Base-by-base conservation (phyloP, 2,888 invertebrate genomes). In the Polydrusus pterygomalis region DNA sequence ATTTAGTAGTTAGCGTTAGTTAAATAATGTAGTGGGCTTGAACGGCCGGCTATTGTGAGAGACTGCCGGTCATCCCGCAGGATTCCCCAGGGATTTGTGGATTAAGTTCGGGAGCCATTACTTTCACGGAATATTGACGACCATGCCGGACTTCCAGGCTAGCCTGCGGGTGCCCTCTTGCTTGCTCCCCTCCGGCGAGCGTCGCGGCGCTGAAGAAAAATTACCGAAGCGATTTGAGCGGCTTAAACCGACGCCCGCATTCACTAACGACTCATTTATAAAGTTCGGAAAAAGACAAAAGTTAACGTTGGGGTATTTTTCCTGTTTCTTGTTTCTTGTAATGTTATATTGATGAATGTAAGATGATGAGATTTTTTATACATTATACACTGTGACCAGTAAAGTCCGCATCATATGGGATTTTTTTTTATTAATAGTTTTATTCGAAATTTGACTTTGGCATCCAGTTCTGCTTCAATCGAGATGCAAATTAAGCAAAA, bases 1-100 rank as follows among this genome's bases (percentile, higher is more conserved):
- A 87, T 87, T 87, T 86, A 87, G 85, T 85, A 85, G 86, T 87
- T 86, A 86, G 86, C 84, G 83, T 83, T 81, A 85, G 86, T 85
- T 87, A 87, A 87, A 87, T 87, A 87, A 87, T 87, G 86, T 85
- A 87, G 84, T 83, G 81, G 81, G 82, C 79, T 79, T 78, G 77
- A 79, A 81, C 79, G 80, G 84, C 83, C 83, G 84, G 85, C 84
- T 84, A 85, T 85, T 84, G 85, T 85, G 84, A 83, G 85, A 83
- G 84, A 80, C 82, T 81, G 82, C 83, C 82, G 85, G 86, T 85
- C 85, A 85, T 85, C 85, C 83, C 79, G 83, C 2, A 76, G 82
- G 81, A 82, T 84, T 85, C 86, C 84, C 82, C 65, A 56, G 84
- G 85, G 86, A 85, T 86, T 84, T 86, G 86, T 80, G 86, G 77